Evolutionary conservation across 2,113 vertebrate species (phyloP), one percentile per base, ranked within the genome.

Genomic region (Stegastes partitus): DNA sequence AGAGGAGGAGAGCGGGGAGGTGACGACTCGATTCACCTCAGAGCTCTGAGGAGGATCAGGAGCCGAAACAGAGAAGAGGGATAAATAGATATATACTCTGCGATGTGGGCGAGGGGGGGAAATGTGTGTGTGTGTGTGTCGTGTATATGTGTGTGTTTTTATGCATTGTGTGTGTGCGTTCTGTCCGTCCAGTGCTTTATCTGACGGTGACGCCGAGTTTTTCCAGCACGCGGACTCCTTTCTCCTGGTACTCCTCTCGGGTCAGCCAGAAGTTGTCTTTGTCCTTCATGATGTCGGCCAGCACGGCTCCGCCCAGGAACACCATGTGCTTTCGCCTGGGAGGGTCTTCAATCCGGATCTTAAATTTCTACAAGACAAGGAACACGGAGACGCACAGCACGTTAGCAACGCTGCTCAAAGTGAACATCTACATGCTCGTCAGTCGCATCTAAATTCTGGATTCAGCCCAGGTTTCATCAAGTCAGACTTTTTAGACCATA

Each of bases 241-340:
- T 99, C 86, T 99, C 98, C 86, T 98, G 93, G 93, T 99, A 99
- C 87, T 99, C 98, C 90, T 99, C 96, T 54, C 97, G 93, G 81
- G 98, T 99, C 95, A 99, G 97, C 98, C 98, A 99, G 94, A 99
- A 99, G 96, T 98, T 98, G 94, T 99, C 98, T 95, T 99, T 99
- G 96, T 99, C 98, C 93, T 99, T 99, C 98, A 99, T 99, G 95
- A 99, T 99, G 93, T 99, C 98, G 7, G 98, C 98, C 53, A 99
- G 95, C 62, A 99, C 98, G 0, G 98, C 98, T 0, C 98, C 98
- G 0, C 97, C 98, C 89, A 99, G 93, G 86, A 99, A 99, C 78
- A 99, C 98, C 98, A 99, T 99, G 95, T 99, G 98, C 95, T 99
- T 99, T 85, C 98, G 95, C 83, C 97, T 96, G 47, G 97, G 98